phyloP scores from a whole-genome alignment of 2,797 vertebrate genomes.

The Halcyon badia region DNA sequence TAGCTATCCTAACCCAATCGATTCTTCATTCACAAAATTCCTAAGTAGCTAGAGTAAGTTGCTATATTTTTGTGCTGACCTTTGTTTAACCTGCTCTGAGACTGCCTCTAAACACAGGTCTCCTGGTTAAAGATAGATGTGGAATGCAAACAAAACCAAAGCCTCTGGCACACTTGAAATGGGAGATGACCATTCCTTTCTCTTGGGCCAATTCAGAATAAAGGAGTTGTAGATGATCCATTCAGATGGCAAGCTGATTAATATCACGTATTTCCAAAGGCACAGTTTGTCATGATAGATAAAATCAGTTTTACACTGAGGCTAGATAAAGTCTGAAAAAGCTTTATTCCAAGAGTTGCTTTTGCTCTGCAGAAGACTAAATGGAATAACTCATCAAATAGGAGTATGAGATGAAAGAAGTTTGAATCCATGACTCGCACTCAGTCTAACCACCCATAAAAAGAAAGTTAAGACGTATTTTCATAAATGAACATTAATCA shows the following conservation, averaged over 20 bases:
- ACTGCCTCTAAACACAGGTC: conserved; percentile 35
- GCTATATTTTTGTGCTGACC: conserved; percentile 24
- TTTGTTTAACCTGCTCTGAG: conserved; percentile 62
- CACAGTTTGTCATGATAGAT: conserved; percentile 24
- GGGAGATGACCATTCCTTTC: conserved; percentile 3
- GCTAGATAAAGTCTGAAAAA: not conserved
- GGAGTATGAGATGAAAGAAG: not conserved
- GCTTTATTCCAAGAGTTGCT: not conserved
- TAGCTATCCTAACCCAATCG: not conserved
- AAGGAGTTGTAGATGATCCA: not conserved
- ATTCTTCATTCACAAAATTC: conserved; percentile 55
- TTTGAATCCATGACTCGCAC: not conserved
- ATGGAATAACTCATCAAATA: not conserved
- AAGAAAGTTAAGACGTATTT: not conserved
- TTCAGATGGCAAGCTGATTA: conserved; percentile 44
- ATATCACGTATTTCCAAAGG: conserved; percentile 37
- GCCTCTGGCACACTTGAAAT: conserved; percentile 55
- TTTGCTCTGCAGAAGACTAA: not conserved
- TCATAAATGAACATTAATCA: fast-evolving
- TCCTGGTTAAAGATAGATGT: conserved; percentile 34
- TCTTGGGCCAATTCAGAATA: not conserved
- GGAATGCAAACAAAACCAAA: conserved; percentile 73
- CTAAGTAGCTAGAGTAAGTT: not conserved
- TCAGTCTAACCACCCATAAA: not conserved
- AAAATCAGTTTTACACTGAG: not conserved